phyloP scores from a whole-genome alignment of 2,113 vertebrate genomes.

The Neotoma lepida region DNA sequence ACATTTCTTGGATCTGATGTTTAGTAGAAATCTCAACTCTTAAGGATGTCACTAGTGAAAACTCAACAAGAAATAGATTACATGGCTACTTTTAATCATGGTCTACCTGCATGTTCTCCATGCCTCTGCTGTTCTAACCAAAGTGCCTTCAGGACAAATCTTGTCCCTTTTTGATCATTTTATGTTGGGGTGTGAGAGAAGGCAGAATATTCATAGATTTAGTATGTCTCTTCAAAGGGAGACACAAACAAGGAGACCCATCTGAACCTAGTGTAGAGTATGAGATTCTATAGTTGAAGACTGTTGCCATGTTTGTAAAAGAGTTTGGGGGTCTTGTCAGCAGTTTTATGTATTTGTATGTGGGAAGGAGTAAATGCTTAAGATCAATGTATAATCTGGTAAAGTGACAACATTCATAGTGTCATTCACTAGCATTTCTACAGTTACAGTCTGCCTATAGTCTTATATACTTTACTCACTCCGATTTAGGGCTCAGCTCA shows the following conservation, averaged over 20 bases:
- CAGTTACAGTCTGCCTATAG: not conserved
- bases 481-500: not conserved
- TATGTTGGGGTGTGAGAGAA: not conserved
- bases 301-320: not conserved
- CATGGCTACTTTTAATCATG: not conserved
- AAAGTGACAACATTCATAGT: not conserved
- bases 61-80: not conserved
- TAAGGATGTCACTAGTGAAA: not conserved
- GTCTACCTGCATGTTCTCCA: not conserved
- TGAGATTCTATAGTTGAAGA: not conserved
- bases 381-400: not conserved
- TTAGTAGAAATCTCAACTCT: not conserved
- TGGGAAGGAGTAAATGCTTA: conserved; percentile 41
- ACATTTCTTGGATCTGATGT: not conserved
- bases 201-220: not conserved
- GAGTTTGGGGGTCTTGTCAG: not conserved
- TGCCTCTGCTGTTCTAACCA: not conserved
- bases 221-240: not conserved
- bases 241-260: not conserved
- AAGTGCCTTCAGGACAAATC: not conserved
- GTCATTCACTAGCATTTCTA: not conserved
- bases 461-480: not conserved
- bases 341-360: not conserved
- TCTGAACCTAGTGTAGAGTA: not conserved
- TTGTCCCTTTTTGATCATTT: not conserved